Evolutionary conservation across 2,797 vertebrate species (phyloP), one percentile per base, ranked within the genome.

Genomic region (Meriones psammophilus): DNA sequence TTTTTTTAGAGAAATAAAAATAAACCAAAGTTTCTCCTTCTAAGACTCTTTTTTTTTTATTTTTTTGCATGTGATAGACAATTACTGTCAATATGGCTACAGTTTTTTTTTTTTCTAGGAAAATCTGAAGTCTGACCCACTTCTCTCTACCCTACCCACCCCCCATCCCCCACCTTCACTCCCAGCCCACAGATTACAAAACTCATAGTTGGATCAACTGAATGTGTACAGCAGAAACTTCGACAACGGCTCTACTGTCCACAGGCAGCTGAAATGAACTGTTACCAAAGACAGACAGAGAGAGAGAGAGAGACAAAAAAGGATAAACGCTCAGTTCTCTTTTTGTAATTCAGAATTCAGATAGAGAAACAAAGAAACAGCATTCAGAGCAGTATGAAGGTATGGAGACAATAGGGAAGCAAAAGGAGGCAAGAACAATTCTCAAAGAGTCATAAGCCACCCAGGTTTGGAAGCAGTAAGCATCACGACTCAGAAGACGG

Each of bases 1-100:
- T 42, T 50, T 68, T 24, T 30, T n/a, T 94, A 89, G 30, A 22
- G 76, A 89, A 30, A n/a, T 30, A 73, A 66, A 13, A n/a, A 56
- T 80, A 88, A 93, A 50, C 69, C 76, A 50, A 94, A 91, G 88
- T 76, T 95, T 56, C 94, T 97, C 88, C 83, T 97, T 88, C 79
- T 79, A 86, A 42, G 73, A 54, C 56, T 58, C 3, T 39, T 39
- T 39, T 39, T 39, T 39, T 39, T 39, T 39, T 39, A 39, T 24
- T 13, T 42, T 33, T 88, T 88, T 76, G 50, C 14, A n/a, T 42
- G 1, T 86, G n/a, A 76, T 28, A 76, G 58, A 62, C 26, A 64
- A 88, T n/a, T 50, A 68, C 74, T 91, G 9, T 56, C 79, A 94
- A 78, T 3, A 39, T 81, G 28, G 56, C 73, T 60, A n/a, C 9